Evolutionary conservation across 2,113 vertebrate genomes (phyloP).

Genomic region (Rhegmatorhina hoffmannsi): DNA sequence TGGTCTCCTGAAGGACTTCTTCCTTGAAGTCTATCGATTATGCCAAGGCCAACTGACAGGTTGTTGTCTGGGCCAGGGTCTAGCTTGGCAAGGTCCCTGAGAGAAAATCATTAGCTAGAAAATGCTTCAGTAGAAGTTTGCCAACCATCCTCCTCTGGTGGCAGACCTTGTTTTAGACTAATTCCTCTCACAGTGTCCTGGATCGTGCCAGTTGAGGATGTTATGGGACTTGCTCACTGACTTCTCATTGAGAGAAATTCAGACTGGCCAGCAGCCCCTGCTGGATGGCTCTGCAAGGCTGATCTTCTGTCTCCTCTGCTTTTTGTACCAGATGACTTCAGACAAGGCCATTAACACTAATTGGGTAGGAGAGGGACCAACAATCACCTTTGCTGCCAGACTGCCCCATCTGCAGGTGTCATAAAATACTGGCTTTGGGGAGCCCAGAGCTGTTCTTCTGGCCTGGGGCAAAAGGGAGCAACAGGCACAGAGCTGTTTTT

Average conservation of each 20-base stretch:
- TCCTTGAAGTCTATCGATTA: background rate
- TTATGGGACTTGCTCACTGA: background rate
- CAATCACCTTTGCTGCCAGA: background rate
- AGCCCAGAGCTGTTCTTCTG: background rate
- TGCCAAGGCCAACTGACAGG: background rate
- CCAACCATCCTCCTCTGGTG: background rate
- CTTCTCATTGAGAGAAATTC: background rate
- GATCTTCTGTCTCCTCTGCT: background rate
- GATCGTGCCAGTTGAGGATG: background rate
- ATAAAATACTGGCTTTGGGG: background rate
- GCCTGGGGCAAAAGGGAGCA: background rate
- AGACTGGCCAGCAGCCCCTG: background rate
- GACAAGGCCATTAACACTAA: background rate
- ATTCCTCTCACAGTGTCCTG: background rate
- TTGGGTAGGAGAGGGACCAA: background rate
- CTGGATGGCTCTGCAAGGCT: background rate
- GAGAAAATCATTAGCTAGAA: background rate
- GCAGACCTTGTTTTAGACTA: background rate
- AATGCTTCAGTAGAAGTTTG: background rate
- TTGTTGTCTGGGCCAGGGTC: background rate
- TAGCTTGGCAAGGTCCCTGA: background rate
- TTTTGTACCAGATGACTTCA: background rate
- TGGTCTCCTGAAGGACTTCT: background rate
- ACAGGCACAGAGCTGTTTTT: background rate
- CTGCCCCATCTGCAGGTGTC: background rate